Percentiles rank a stretch among this genome's conserved stretches.
These are phyloP conservation scores for Nycticebus coucang DNA, from an alignment of 2,113 vertebrate species.

Conservation along the genomic window DNA sequence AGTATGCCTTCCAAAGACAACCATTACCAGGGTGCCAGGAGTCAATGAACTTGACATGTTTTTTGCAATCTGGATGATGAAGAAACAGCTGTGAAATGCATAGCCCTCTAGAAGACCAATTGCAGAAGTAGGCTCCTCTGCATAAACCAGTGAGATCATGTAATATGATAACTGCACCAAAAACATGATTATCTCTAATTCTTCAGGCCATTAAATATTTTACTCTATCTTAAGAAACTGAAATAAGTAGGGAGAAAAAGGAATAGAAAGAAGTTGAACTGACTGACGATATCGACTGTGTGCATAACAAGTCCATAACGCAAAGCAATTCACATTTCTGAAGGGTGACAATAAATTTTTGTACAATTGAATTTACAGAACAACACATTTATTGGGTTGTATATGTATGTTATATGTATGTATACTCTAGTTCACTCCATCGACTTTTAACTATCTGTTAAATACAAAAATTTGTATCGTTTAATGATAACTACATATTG, in stretches of 20 bases:
- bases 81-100: background rate
- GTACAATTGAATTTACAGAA: background rate
- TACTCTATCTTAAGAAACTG: background rate
- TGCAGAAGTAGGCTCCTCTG: background rate
- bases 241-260: background rate
- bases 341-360: background rate
- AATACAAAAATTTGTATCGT: background rate
- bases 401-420: background rate
- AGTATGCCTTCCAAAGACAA: background rate
- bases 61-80: background rate
- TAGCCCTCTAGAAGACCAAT: background rate
- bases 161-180: background rate
- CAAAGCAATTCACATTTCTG: background rate
- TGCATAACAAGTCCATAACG: background rate
- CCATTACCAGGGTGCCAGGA: background rate
- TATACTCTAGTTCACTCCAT: background rate
- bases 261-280: background rate
- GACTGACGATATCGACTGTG: background rate
- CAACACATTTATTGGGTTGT: background rate
- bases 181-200: background rate
- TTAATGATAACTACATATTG: background rate
- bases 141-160: background rate
- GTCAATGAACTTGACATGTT: background rate
- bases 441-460: background rate
- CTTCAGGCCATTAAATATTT: background rate